Evolutionary conservation across 2,888 invertebrate genomes (phyloP), one percentile per base, ranked within the genome.

Genomic region (Electrophaes corylata): DNA sequence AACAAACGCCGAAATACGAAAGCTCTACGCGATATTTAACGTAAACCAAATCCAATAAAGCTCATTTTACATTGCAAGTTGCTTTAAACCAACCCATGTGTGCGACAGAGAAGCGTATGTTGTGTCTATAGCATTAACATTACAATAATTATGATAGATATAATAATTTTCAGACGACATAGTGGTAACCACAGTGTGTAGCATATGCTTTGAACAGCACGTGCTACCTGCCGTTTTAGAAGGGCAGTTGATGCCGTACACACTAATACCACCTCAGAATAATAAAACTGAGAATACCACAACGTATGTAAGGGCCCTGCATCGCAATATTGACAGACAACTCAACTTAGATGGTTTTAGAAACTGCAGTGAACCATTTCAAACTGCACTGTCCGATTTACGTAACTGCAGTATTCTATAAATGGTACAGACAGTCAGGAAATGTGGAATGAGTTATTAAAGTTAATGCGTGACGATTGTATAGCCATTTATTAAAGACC

Each of bases 341-440:
- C 29, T 43, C n/a, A 39, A 43, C 52, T 50, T 35, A 37, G 35
- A 64, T 64, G 60, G 60, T 47, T 50, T 20, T 60, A 67, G 69
- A 64, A 69, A 75, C 44, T 69, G 65, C 62, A 61, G 18, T 41
- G 20, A n/a, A 31, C 3, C n/a, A 31, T 31, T n/a, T 31, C n/a
- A n/a, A n/a, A 31, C 31, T n/a, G n/a, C n/a, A n/a, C n/a, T n/a
- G 1, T 31, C n/a, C 3, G 31, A n/a, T 31, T 31, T 11, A 2
- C 31, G 31, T 31, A 31, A 31, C 14, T 14, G 4, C n/a, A n/a
- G n/a, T n/a, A 4, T n/a, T 29, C n/a, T 33, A 29, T 19, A n/a
- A n/a, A n/a, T n/a, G n/a, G n/a, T n/a, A n/a, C n/a, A n/a, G n/a
- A n/a, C n/a, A n/a, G n/a, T n/a, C n/a, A n/a, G n/a, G n/a, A n/a